These are phyloP conservation scores for Aphaenogaster floridana DNA, from an alignment of 1,140 invertebrate genomes.

Conservation along the genomic window DNA sequence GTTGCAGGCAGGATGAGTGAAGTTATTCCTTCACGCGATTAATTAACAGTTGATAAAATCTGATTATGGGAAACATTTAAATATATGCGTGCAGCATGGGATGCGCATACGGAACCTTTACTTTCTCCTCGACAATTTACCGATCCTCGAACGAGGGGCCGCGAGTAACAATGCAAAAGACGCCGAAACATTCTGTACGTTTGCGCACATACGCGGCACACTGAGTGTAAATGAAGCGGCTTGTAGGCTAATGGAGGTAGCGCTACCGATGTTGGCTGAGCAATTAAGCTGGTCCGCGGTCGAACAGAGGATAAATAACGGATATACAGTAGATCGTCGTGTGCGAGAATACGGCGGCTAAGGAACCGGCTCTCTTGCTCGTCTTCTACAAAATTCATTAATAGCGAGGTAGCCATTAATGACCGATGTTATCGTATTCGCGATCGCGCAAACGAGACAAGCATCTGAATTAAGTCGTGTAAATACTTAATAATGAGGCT, in stretches of 20 bases:
- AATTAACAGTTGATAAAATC: background rate
- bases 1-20: background rate
- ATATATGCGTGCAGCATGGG: background rate
- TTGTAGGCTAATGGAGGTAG: slow-evolving; percentile 77
- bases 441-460: slow-evolving; percentile 31
- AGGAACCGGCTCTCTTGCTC: slow-evolving; percentile 24
- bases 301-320: slow-evolving; percentile 80
- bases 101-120: slow-evolving; percentile 16
- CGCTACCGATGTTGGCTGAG: slow-evolving; percentile 78
- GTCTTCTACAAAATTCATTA: slow-evolving; percentile 41
- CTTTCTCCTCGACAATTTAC: slow-evolving; percentile 46
- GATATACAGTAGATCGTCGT: slow-evolving; percentile 75
- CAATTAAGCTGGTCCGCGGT: slow-evolving; percentile 76
- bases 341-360: slow-evolving; percentile 41
- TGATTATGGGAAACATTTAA: slow-evolving; percentile 28
- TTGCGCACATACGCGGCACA: slow-evolving; percentile 67
- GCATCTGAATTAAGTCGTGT: slow-evolving; percentile 44
- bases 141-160: slow-evolving; percentile 44
- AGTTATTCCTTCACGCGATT: background rate
- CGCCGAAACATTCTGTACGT: slow-evolving; percentile 61
- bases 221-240: slow-evolving; percentile 70
- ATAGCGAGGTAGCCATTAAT: slow-evolving; percentile 23
- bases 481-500: slow-evolving; percentile 43
- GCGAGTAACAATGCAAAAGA: slow-evolving; percentile 67
- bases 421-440: slow-evolving; percentile 8